Percentiles rank a stretch among this genome's conserved stretches.
Evolutionary conservation across 2,888 invertebrate genomes (phyloP).

Genomic region (Unio delphinus): DNA sequence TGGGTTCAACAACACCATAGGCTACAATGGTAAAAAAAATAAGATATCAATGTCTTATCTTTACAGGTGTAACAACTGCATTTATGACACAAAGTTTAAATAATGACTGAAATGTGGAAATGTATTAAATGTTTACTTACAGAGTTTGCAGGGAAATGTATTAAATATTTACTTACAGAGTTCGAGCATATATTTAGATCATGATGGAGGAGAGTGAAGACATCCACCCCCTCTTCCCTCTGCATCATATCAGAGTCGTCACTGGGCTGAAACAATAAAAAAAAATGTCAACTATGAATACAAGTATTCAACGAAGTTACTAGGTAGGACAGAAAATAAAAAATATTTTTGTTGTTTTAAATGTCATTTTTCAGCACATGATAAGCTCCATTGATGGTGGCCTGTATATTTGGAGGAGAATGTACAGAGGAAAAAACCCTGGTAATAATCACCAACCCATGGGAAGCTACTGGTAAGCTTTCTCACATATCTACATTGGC

Average conservation of each 20-base stretch:
- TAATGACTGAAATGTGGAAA: neutral
- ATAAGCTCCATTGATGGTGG: no score
- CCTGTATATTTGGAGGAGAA: no score
- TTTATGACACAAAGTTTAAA: no score
- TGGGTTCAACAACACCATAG: no score
- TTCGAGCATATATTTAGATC: slow-evolving; percentile 98
- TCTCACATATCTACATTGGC: no score
- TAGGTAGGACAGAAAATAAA: neutral
- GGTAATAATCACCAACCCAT: no score
- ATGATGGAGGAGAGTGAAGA: slow-evolving; percentile 97
- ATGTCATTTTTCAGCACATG: no score
- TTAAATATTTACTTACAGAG: slow-evolving; percentile 76
- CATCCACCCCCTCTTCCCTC: slow-evolving; percentile 91
- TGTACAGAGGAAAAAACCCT: no score
- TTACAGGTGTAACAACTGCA: no score
- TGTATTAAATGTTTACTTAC: slow-evolving; percentile 70
- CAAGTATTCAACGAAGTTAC: neutral
- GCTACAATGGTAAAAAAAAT: no score
- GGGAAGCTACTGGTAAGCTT: no score
- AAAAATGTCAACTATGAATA: neutral
- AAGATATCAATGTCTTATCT: no score
- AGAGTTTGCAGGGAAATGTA: slow-evolving; percentile 79
- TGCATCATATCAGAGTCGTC: slow-evolving; percentile 77
- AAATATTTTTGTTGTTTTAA: neutral
- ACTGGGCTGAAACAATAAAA: slow-evolving; percentile 48